Percentiles rank a stretch among this genome's conserved stretches.
Conservation (phyloP, 2,113 vertebrate genomes). For the Psilopsiagon aurifrons region DNA sequence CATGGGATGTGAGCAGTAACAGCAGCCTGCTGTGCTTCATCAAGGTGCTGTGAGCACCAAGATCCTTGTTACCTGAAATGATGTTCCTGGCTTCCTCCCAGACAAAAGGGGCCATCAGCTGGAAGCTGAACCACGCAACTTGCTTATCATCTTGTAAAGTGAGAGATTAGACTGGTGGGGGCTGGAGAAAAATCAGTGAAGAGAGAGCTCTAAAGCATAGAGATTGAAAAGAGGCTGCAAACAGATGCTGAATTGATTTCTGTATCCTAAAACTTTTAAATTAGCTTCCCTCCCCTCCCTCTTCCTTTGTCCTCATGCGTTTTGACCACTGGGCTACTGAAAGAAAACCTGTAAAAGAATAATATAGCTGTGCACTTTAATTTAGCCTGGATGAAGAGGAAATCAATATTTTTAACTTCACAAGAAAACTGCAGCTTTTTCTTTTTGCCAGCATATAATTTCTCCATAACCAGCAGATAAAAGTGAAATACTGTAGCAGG, state of each 20-base stretch:
- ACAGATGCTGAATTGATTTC: not conserved
- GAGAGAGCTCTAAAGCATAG: not conserved
- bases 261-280: not conserved
- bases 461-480: not conserved
- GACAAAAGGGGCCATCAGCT: not conserved
- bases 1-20: rapidly evolving
- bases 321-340: not conserved
- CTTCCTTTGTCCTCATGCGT: not conserved
- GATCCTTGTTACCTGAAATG: not conserved
- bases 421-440: not conserved
- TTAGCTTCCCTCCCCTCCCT: not conserved
- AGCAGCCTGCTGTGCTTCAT: not conserved
- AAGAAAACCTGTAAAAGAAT: not conserved
- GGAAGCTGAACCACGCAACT: not conserved
- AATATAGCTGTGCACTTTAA: not conserved
- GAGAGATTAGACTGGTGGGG: not conserved
- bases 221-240: not conserved
- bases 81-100: not conserved
- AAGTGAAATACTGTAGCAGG: constrained; percentile 17
- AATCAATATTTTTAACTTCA: not conserved
- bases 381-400: not conserved
- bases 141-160: not conserved
- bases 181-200: not conserved
- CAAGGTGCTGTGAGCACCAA: not conserved
- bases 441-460: not conserved